phyloP scores from a whole-genome alignment of 2,797 vertebrate species.

The Mormyrops attenuatus region DNA sequence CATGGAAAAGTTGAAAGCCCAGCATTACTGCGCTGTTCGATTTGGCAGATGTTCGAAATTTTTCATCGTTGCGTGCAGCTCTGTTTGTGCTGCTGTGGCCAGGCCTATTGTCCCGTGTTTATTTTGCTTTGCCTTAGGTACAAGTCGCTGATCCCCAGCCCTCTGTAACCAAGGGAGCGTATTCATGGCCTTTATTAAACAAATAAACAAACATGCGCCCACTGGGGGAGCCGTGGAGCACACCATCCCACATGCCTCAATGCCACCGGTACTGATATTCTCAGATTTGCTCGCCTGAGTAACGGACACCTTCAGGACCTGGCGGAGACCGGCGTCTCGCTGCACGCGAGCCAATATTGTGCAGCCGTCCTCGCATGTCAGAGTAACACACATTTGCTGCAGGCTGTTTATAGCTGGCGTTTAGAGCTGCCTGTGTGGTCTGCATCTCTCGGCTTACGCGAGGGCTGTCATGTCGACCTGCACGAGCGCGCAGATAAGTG shows the following conservation, averaged over 20 bases:
- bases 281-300: background rate
- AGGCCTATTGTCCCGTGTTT: constrained; percentile 5
- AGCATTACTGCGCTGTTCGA: background rate
- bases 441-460: background rate
- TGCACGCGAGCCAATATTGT: background rate
- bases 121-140: background rate
- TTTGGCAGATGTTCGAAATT: constrained; percentile 11
- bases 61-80: constrained; percentile 11
- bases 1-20: constrained; percentile 16
- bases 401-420: background rate
- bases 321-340: background rate
- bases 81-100: constrained; percentile 1
- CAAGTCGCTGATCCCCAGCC: background rate
- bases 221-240: background rate
- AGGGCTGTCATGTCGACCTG: background rate
- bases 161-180: constrained; percentile 14
- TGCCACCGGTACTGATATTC: background rate
- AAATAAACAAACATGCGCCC: background rate
- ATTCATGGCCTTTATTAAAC: background rate
- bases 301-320: background rate
- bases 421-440: background rate
- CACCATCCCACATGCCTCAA: background rate
- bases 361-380: background rate
- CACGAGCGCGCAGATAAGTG: background rate
- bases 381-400: background rate